Evolutionary conservation across 2,797 vertebrate genomes (phyloP).

Genomic region (Myotis daubentonii): DNA sequence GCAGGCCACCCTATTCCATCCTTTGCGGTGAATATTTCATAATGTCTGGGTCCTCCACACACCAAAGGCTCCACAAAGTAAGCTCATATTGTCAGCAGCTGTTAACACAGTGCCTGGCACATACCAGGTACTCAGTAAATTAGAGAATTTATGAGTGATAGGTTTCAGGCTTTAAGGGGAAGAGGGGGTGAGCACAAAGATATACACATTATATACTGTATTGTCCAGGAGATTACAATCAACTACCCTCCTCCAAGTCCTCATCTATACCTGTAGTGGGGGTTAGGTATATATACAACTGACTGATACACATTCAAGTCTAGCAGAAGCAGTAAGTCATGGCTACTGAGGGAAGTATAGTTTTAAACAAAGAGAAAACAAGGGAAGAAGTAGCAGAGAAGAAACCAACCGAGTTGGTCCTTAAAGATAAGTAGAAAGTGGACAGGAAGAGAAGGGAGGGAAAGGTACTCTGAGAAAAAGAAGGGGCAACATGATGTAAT

Average conservation of each 20-base stretch:
- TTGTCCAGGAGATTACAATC: neutral
- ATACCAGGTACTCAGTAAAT: neutral
- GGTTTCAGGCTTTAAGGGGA: neutral
- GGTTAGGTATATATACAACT: neutral
- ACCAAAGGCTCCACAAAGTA: neutral
- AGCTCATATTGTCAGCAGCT: neutral
- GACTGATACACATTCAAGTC: neutral
- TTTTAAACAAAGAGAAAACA: neutral
- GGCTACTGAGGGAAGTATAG: neutral
- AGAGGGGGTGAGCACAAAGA: neutral
- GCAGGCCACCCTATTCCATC: neutral
- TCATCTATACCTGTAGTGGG: neutral
- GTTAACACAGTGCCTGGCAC: neutral
- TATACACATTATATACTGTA: rapidly evolving
- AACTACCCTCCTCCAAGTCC: too few species aligned
- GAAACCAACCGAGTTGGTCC: neutral
- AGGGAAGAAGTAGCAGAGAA: neutral
- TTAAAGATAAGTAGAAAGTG: neutral
- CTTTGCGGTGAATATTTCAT: neutral
- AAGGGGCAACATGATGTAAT: neutral
- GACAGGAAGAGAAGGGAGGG: neutral
- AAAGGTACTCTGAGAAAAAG: neutral
- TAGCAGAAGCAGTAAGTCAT: neutral
- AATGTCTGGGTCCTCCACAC: neutral
- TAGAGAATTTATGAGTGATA: neutral